phyloP scores from a whole-genome alignment of 2,888 invertebrate species.

The Lobophora halterata region DNA sequence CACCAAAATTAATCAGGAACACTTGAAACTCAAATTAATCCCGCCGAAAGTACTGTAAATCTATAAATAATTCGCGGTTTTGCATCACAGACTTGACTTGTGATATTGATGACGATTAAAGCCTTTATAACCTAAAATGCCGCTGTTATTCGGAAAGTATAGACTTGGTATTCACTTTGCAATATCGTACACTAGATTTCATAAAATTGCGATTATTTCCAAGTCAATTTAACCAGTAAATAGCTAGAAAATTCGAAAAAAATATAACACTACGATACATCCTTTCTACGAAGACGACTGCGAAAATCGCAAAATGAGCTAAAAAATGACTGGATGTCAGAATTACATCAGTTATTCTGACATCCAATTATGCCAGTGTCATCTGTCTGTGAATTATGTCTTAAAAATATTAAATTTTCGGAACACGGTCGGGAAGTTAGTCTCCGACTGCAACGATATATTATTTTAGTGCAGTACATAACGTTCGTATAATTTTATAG shows the following conservation, averaged over 20 bases:
- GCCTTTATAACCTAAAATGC: conserved; percentile 63
- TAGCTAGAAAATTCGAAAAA: conserved; percentile 21
- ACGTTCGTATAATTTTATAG: too few species aligned
- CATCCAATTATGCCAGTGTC: too few species aligned
- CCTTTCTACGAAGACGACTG: conserved; percentile 25
- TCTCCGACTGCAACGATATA: too few species aligned
- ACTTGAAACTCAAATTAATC: conserved; percentile 46
- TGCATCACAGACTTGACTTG: conserved; percentile 45
- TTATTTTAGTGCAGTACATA: too few species aligned
- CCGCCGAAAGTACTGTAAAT: conserved; percentile 47
- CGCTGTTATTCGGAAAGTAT: conserved; percentile 36
- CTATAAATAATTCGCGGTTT: conserved; percentile 62
- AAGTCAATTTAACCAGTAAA: conserved; percentile 27
- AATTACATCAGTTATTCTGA: conserved; percentile 5
- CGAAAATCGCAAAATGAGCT: conserved; percentile 25
- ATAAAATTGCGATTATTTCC: conserved; percentile 29
- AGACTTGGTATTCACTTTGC: conserved; percentile 5
- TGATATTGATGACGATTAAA: conserved; percentile 57
- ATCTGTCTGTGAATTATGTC: too few species aligned
- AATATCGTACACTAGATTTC: conserved; percentile 15
- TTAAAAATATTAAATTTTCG: too few species aligned
- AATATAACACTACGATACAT: conserved; percentile 29
- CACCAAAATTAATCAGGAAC: conserved; percentile 29
- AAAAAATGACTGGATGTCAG: conserved; percentile 9
- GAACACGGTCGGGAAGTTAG: too few species aligned